Base-by-base conservation (phyloP, 2,113 vertebrate species). In the Formicarius rufipectus region DNA sequence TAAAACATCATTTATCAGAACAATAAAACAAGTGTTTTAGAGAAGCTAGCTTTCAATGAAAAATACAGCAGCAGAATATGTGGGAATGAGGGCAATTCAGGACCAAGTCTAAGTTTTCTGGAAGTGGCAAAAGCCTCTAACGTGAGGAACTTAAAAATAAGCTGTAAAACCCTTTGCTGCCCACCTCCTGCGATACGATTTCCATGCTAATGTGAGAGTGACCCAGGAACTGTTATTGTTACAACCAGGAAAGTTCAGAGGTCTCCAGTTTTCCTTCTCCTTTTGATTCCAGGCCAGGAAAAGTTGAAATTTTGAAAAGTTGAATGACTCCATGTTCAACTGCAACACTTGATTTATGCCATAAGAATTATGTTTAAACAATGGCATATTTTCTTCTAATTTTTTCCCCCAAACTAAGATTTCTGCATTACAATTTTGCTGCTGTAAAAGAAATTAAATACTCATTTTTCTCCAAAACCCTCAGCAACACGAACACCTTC, bases 401-500 rank as follows among this genome's bases (percentile, higher is more conserved):
- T 47, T 72, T 79, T 87, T 87, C 2, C 0, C 24, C 23, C 42
- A 31, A 95, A 89, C n/a, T 62, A 56, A 77, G 58, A 67, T 28
- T 75, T 59, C 27, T 55, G 24, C 15, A 42, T 58, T 69, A 87
- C 66, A 67, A 55, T 23, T 14, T 42, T 35, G 9, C 9, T 63
- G 50, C 17, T 22, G 20, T 16, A 39, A 85, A 92, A 86, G 15
- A 67, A 69, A 81, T 16, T 2, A 56, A 75, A 89, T 24, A 66
- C 28, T 12, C 33, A 84, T 64, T 72, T 44, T 37, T 15, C 31
- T 58, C 37, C 68, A 49, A 81, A 89, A 4, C 5, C 7, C 10
- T 39, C 15, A 30, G 8, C 1, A 0, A 37, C 18, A 64, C 12
- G 4, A 71, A 44, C 19, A 55, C 1, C 10, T 42, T 69, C 6